These are phyloP conservation scores for Rotaria socialis DNA, from an alignment of 2,888 invertebrate genomes.

Conservation along the genomic window DNA sequence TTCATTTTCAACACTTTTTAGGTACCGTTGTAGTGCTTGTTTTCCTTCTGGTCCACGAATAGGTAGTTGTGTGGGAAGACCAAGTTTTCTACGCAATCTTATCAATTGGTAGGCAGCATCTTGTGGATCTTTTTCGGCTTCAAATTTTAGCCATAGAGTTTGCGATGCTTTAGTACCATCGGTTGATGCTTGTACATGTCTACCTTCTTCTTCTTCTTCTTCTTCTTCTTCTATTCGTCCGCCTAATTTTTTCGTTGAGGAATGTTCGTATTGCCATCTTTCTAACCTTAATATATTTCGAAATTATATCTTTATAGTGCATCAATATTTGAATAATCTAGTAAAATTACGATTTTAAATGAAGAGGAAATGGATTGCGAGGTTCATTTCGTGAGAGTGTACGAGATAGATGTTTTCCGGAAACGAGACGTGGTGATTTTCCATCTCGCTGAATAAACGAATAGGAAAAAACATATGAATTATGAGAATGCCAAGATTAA, in stretches of 20 bases:
- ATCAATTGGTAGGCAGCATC: constrained; percentile 42
- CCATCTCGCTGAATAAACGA: neutral
- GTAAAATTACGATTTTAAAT: neutral
- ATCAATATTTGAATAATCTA: too few relatives aligned
- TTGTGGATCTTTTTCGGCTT: constrained; percentile 15
- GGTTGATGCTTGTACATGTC: neutral
- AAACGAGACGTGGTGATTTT: neutral
- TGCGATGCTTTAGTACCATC: neutral
- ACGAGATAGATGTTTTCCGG: neutral
- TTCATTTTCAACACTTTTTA: constrained; percentile 27
- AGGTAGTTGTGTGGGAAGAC: constrained; percentile 39
- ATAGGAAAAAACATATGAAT: too few relatives aligned
- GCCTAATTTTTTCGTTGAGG: neutral
- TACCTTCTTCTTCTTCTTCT: neutral
- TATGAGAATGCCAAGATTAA: too few relatives aligned
- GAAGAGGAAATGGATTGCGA: neutral
- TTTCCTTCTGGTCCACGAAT: constrained; percentile 37
- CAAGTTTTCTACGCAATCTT: constrained; percentile 39
- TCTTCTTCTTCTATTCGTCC: neutral
- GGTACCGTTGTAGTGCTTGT: constrained; percentile 33
- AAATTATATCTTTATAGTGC: too few relatives aligned
- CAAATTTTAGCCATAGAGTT: neutral
- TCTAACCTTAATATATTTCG: neutral
- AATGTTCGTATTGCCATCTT: neutral
- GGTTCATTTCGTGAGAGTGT: neutral